Evolutionary conservation across 2,113 vertebrate genomes (phyloP), one percentile per base, ranked within the genome.

Genomic region (Nycticorax nycticorax): DNA sequence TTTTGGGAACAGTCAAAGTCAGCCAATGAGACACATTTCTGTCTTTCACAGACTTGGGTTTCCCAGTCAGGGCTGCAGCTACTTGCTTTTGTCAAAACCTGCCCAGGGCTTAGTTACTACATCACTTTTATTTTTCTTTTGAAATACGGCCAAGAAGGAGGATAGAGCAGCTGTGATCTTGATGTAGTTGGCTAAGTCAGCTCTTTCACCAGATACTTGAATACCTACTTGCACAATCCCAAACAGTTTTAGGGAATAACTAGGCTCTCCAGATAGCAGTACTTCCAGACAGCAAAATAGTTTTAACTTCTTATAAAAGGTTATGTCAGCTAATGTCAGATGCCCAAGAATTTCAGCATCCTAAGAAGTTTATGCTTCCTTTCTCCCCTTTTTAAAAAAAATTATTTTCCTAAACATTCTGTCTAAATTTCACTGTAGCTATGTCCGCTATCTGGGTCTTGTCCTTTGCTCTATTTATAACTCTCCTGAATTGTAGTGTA

Each of bases 381-480:
- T 3, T 20, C 9, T 1, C 4, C 5, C 8, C 14, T 3, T 6
- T 37, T n/a, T 59, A 18, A 1, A 26, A 32, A 26, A 32, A 67
- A 32, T 60, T 14, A 9, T 43, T 73, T 85, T 88, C 43, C 17
- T 60, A 76, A 88, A 37, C 22, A 32, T 69, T 93, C 27, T 59
- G 9, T 71, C n/a, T 71, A 33, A 59, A 72, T 72, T 89, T 93
- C 59, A 75, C 37, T 72, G 89, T 52, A 75, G 10, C 47, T 67
- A 26, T 2, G 1, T 41, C 21, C 0, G 2, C 33, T 88, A 5
- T 88, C 85, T 93, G 30, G 3, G 24, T 75, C 45, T 85, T 88
- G 10, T 57, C 48, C 27, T 90, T 79, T 57, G 9, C 33, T 93
- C 35, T 85, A 9, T 73, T 83, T 86, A 32, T 68, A 88, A 53